Evolutionary conservation across 2,888 invertebrate species (phyloP).

Genomic region (Drosophila barbarae): DNA sequence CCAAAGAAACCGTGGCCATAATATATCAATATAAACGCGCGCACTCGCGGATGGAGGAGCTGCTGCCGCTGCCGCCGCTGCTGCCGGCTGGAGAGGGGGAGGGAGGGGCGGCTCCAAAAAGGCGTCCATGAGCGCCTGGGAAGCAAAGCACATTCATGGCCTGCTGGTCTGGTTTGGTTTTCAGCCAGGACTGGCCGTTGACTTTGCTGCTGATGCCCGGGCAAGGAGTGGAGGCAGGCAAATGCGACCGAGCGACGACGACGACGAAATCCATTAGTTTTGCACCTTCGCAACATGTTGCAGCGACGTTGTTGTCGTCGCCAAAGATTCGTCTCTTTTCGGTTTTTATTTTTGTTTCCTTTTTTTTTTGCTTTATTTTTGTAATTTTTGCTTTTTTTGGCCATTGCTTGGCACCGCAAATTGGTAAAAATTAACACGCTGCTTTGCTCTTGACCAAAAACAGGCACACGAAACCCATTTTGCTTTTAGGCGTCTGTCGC

Average conservation of each 20-base stretch:
- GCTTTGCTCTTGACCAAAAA: constrained; percentile 76
- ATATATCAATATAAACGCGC: constrained; percentile 77
- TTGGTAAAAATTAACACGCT: constrained; percentile 77
- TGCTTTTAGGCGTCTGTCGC: constrained; percentile 77
- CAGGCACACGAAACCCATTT: constrained; percentile 76
- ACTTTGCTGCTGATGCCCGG: constrained; percentile 42
- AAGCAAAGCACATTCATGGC: constrained; percentile 75
- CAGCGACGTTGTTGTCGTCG: constrained; percentile 50
- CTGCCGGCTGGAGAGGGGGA: background rate
- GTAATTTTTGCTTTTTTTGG: constrained; percentile 50
- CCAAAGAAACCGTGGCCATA: constrained; percentile 79
- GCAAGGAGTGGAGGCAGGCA: constrained; percentile 29
- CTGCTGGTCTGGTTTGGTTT: constrained; percentile 38
- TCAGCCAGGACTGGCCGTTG: constrained; percentile 67
- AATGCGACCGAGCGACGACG: constrained; percentile 51
- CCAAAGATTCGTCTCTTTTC: constrained; percentile 39
- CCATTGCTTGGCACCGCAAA: constrained; percentile 65
- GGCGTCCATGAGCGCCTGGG: constrained; percentile 63
- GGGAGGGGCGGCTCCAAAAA: constrained; percentile 21
- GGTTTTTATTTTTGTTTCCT: constrained; percentile 13
- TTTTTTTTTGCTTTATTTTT: constrained; percentile 8
- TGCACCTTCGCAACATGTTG: constrained; percentile 74
- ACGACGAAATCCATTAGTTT: constrained; percentile 76
- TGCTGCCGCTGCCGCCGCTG: constrained; percentile 3
- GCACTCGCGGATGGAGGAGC: constrained; percentile 34